phyloP scores from a whole-genome alignment of 1,140 invertebrate genomes.

The Drosophila rufa region DNA sequence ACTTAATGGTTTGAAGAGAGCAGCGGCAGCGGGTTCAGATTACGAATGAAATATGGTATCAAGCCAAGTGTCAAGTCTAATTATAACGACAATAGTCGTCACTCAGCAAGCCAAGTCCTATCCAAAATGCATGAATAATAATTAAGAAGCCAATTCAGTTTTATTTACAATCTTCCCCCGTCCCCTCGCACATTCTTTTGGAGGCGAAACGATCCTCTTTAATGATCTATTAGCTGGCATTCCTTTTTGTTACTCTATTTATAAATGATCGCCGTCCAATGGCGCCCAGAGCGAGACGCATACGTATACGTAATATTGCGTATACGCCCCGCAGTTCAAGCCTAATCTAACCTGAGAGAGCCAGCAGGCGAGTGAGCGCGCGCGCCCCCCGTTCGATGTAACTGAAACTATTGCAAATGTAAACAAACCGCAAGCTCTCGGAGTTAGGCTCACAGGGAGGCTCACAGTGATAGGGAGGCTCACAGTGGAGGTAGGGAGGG shows the following conservation, averaged over 20 bases:
- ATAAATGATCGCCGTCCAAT: slow-evolving; percentile 56
- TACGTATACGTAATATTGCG: slow-evolving; percentile 70
- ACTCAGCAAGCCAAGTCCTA: no score
- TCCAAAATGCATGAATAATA: neutral
- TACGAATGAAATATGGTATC: slow-evolving; percentile 6
- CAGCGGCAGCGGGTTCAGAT: neutral
- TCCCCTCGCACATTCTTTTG: no score
- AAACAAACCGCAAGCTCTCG: slow-evolving; percentile 42
- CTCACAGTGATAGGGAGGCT: neutral
- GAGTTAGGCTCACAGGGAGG: neutral
- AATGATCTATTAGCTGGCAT: slow-evolving; percentile 47
- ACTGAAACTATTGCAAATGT: slow-evolving; percentile 49
- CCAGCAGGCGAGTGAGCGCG: neutral
- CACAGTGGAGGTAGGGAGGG: neutral
- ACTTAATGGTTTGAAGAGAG: neutral
- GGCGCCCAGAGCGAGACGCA: slow-evolving; percentile 33
- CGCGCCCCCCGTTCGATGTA: slow-evolving; percentile 19
- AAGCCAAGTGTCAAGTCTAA: neutral
- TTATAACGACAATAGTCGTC: slow-evolving; percentile 4
- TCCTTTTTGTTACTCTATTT: slow-evolving; percentile 49
- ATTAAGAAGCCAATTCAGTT: neutral
- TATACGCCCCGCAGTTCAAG: slow-evolving; percentile 38
- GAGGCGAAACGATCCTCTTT: slow-evolving; percentile 17
- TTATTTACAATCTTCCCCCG: neutral
- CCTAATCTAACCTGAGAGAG: slow-evolving; percentile 9